Evolutionary conservation across 2,888 invertebrate genomes (phyloP), one percentile per base, ranked within the genome.

Genomic region (Coleophora flavipennella): DNA sequence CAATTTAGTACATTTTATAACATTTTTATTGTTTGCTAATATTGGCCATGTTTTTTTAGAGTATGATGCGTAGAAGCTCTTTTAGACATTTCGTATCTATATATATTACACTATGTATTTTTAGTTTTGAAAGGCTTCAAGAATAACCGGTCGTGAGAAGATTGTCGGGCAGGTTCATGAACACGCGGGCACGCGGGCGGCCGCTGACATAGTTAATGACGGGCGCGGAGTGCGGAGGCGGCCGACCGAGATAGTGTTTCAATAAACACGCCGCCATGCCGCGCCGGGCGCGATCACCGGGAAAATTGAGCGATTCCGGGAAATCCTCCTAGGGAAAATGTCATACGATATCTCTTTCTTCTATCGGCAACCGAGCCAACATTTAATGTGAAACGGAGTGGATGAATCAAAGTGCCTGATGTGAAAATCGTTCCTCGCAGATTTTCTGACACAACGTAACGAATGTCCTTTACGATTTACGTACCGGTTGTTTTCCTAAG

Each of bases 341-440:
- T 71, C 72, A 76, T 67, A 63, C 60, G 68, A 76, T 74, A 77
- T 72, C 73, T 71, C 67, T 69, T 78, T 76, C 73, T 77, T 75
- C 73, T 74, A 70, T 72, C 63, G 61, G 62, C 65, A 68, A 67
- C 74, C 71, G 63, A 71, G 71, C 68, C 71, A 71, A 76, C 74
- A 77, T 81, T 83, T 83, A 81, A 81, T 79, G 79, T 84, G 77
- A 80, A 71, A 72, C 80, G 70, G 63, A 72, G 80, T 80, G 76
- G 57, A 80, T 81, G 83, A 84, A 83, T 81, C 81, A 79, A 80
- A 81, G 73, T 78, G 75, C 75, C 75, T 76, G 76, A 83, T 75
- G 83, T 80, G 78, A 73, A 80, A 83, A 81, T 78, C 67, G 76
- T 74, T 76, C 62, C 65, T 75, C 74, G 72, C 74, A 78, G 78